Conservation (phyloP, 2,797 vertebrate species). For the Micropoecilia bifurca region DNA sequence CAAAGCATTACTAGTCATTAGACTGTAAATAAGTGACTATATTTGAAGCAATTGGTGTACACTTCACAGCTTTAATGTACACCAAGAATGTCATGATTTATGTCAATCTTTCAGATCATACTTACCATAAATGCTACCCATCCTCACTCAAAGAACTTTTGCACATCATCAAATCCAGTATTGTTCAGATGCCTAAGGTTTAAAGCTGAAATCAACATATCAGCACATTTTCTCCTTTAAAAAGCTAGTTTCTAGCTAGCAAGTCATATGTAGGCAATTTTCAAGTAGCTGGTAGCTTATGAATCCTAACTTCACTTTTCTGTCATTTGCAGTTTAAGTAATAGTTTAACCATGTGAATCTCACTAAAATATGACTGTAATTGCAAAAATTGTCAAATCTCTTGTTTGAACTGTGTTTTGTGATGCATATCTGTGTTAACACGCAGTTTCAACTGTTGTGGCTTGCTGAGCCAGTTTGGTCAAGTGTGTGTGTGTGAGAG, state of each 20-base stretch:
- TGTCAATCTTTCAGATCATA: not conserved
- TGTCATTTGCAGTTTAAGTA: not conserved
- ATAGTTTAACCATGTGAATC: not conserved
- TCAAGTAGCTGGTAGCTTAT: not conserved
- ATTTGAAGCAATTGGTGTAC: not conserved
- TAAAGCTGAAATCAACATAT: not conserved
- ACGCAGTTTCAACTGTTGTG: constrained; percentile 48
- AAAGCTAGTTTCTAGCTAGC: not conserved
- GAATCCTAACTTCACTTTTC: not conserved
- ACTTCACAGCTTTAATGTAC: not conserved
- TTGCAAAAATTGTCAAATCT: constrained; percentile 28
- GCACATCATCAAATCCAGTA: not conserved
- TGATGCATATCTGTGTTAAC: constrained; percentile 42
- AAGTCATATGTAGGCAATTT: not conserved
- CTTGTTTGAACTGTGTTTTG: constrained; percentile 31
- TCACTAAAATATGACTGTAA: constrained; percentile 6
- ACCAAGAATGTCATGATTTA: not conserved
- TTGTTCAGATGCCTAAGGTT: not conserved
- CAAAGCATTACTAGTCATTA: not conserved
- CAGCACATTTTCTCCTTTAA: not conserved
- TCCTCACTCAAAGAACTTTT: not conserved
- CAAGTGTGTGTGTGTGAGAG: constrained; percentile 24
- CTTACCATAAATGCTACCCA: not conserved
- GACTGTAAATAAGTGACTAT: not conserved
- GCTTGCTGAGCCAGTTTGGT: constrained; percentile 50